Evolutionary conservation across 1,140 invertebrate genomes (phyloP), one percentile per base, ranked within the genome.

Genomic region (Globodera ellingtonae): DNA sequence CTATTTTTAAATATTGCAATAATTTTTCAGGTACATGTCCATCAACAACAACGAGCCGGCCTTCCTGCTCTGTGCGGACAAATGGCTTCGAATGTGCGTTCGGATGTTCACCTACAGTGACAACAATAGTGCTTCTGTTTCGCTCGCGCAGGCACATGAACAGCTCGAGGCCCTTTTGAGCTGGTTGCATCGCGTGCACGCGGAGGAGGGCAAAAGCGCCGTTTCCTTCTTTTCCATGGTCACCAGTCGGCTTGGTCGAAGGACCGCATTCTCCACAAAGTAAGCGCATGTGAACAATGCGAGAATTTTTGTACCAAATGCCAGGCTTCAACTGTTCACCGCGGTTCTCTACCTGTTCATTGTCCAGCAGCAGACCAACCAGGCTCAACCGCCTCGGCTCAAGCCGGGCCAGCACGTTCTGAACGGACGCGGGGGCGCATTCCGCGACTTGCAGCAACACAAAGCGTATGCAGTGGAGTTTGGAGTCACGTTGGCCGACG

Each of bases 151-250:
- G 15, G 82, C 82, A 3, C 83, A 83, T 56, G 78, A 80, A 48
- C 71, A 85, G n/a, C 21, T 83, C 6, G 83, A 83, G 9, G 69
- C 48, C 24, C 79, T 70, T 46, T 15, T 84, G 35, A n/a, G 59
- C 4, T 85, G 66, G 21, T 70, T 83, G 80, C 79, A 59, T 71
- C 83, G 83, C 46, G n/a, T 84, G 3, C 74, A 72, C n/a, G 74
- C 83, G 15, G 82, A 85, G 9, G 82, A 83, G 24, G 46, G 65
- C 8, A 85, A 85, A 70, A 79, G 82, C 46, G 82, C 83, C 24
- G 83, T 84, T 48, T 83, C 82, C 10, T 72, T 83, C 46, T 72
- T 83, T 47, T 66, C 72, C 24, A 72, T 83, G 50, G 66, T 81
- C 35, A 72, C 82, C 18, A 73, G 65, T 69, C 56, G 50, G 52